Conservation (phyloP, 2,888 invertebrate species). For the Osmoderma eremita region DNA sequence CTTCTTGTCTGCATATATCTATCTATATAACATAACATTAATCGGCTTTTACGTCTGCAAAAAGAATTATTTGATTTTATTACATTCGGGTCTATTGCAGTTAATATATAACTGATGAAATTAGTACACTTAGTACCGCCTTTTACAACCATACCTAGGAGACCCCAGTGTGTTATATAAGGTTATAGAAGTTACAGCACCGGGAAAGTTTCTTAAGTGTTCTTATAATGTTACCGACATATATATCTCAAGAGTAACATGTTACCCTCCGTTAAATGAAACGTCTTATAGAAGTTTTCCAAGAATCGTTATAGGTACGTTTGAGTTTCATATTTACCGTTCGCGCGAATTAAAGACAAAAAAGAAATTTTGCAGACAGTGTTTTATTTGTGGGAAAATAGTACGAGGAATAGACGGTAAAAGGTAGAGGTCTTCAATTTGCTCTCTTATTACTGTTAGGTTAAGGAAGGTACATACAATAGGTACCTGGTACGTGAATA, state of each 20-base stretch:
- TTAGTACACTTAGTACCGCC: conserved; percentile 15
- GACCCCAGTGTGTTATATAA: conserved; percentile 27
- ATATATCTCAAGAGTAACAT: conserved; percentile 32
- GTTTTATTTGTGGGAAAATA: no score
- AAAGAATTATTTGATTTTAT: background rate
- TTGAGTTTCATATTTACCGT: conserved; percentile 24
- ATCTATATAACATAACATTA: no score
- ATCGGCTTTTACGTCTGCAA: no score
- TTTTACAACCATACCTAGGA: conserved; percentile 23
- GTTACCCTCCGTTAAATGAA: conserved; percentile 22
- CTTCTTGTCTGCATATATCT: no score
- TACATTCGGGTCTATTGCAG: background rate
- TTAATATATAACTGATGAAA: conserved; percentile 11
- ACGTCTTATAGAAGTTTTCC: conserved; percentile 15
- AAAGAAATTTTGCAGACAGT: no score
- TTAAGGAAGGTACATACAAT: no score
- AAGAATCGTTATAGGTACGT: conserved; percentile 19
- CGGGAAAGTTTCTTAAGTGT: conserved; percentile 28
- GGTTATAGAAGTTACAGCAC: conserved; percentile 23
- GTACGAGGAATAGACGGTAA: no score
- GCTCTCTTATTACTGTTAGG: no score
- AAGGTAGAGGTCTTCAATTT: no score
- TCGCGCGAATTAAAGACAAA: background rate
- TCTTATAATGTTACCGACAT: conserved; percentile 30
- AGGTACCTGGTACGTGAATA: no score